These are phyloP conservation scores for Dermolepida albohirtum DNA, from an alignment of 2,888 invertebrate species.

Conservation along the genomic window DNA sequence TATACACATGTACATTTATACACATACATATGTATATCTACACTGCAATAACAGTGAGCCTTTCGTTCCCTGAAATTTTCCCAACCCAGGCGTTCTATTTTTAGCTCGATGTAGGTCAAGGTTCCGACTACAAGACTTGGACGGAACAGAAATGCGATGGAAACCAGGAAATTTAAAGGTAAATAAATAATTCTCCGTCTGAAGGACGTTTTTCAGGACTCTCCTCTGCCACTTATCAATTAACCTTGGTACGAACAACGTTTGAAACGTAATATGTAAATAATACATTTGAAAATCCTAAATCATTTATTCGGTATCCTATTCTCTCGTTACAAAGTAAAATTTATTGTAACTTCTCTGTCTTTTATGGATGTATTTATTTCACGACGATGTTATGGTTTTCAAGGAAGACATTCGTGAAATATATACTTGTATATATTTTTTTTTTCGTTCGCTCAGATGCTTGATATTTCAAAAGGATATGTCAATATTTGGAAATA, in stretches of 20 bases:
- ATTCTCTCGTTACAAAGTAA: neutral
- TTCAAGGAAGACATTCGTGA: too few relatives aligned
- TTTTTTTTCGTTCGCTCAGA: too few relatives aligned
- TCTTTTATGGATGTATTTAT: too few relatives aligned
- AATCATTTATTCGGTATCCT: neutral
- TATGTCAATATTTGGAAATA: too few relatives aligned
- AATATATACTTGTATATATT: too few relatives aligned
- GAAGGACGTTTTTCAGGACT: neutral
- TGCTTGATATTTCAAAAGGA: too few relatives aligned
- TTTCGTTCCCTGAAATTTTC: constrained; percentile 29
- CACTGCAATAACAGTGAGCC: neutral
- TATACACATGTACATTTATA: neutral
- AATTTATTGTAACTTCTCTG: too few relatives aligned
- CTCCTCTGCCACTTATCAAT: neutral
- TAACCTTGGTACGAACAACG: too few relatives aligned
- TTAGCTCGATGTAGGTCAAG: constrained; percentile 49
- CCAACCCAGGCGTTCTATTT: constrained; percentile 49
- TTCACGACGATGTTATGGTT: too few relatives aligned
- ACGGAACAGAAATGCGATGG: constrained; percentile 37
- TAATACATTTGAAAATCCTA: neutral
- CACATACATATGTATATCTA: constrained; percentile 1
- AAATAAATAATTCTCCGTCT: constrained; percentile 29
- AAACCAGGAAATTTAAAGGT: constrained; percentile 16
- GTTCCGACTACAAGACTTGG: constrained; percentile 29
- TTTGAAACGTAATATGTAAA: too few relatives aligned